Evolutionary conservation across 2,113 vertebrate genomes (phyloP).

Genomic region (Limnothrissa miodon): DNA sequence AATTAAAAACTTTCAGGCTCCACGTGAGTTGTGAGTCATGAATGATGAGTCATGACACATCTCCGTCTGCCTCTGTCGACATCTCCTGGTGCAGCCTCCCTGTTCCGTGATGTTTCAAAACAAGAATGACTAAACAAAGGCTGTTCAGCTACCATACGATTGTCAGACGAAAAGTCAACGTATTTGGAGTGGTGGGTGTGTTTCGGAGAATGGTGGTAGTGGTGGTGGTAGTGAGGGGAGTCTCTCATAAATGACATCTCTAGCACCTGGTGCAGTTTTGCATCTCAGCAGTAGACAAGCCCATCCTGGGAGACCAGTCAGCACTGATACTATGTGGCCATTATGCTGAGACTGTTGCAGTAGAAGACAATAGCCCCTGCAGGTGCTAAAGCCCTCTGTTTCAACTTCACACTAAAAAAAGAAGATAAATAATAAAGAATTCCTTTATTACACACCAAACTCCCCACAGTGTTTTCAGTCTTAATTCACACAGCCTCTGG

Average conservation of each 20-base stretch:
- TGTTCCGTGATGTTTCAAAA: not conserved
- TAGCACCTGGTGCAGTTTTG: not conserved
- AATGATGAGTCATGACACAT: not conserved
- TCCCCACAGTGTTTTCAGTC: too few relatives aligned
- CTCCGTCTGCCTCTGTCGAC: not conserved
- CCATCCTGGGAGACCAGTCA: not conserved
- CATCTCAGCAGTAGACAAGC: not conserved
- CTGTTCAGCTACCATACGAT: not conserved
- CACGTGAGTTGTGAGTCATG: not conserved
- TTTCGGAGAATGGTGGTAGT: too few relatives aligned
- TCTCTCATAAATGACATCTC: too few relatives aligned
- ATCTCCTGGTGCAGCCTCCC: not conserved
- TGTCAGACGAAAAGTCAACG: not conserved
- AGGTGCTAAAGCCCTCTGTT: not conserved
- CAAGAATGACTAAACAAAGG: not conserved
- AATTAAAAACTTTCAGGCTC: not conserved
- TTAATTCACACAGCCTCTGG: too few relatives aligned
- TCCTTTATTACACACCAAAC: too few relatives aligned
- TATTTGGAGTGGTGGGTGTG: too few relatives aligned
- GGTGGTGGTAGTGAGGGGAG: not conserved
- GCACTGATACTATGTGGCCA: not conserved
- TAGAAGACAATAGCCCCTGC: not conserved
- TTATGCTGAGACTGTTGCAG: not conserved
- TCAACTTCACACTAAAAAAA: too few relatives aligned
- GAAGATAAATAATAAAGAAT: too few relatives aligned